phyloP scores from a whole-genome alignment of 1,140 invertebrate species.

The Trichonephila inaurata region DNA sequence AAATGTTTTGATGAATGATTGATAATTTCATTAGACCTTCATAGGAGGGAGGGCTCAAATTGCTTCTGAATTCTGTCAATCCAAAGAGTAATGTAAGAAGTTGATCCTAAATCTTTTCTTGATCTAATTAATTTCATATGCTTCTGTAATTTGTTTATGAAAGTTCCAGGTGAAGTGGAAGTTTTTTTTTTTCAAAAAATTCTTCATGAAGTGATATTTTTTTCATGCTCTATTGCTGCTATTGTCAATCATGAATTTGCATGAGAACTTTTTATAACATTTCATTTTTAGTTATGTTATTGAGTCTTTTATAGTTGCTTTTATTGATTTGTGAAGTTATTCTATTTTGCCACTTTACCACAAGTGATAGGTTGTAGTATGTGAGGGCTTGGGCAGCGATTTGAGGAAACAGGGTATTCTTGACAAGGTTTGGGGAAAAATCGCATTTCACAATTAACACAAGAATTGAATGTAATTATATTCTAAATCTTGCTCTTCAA shows the following conservation, averaged over 20 bases:
- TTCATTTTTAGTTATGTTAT: background rate
- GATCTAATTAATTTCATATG: background rate
- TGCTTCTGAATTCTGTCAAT: background rate
- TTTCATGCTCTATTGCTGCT: background rate
- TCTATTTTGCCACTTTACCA: background rate
- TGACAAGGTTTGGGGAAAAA: background rate
- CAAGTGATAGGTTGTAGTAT: background rate
- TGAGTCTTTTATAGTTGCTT: background rate
- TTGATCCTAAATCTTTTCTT: background rate
- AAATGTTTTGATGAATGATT: constrained; percentile 14
- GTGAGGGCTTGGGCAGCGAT: background rate
- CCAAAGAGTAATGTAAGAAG: background rate
- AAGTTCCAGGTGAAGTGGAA: background rate
- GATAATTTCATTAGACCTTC: background rate
- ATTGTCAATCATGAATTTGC: background rate
- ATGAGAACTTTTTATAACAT: background rate
- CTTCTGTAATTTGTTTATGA: constrained; percentile 10
- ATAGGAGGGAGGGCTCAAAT: constrained; percentile 17
- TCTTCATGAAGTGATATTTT: background rate
- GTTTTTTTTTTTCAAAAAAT: too few species aligned
- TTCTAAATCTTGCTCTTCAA: constrained; percentile 80
- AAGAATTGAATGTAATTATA: background rate
- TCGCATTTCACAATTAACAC: background rate
- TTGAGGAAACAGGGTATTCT: background rate
- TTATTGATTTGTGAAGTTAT: background rate